These are phyloP conservation scores for Rousettus madagascariensis DNA, from an alignment of 2,797 vertebrate genomes.

Conservation along the genomic window DNA sequence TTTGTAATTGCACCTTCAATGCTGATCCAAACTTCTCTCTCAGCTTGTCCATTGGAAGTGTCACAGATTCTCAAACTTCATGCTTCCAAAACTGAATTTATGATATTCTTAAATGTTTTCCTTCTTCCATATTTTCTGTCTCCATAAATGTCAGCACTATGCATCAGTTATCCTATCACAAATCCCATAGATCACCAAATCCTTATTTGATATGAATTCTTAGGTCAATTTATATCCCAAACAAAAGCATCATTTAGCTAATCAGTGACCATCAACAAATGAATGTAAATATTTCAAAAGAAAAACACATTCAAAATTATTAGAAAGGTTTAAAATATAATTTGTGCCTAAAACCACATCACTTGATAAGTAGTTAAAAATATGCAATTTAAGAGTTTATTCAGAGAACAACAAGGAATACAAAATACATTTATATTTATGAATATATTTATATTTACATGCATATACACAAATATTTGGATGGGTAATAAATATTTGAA, in stretches of 20 bases:
- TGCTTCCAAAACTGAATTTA: not conserved
- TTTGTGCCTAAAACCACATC: not conserved
- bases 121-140: not conserved
- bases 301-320: not conserved
- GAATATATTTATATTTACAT: not conserved
- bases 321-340: not conserved
- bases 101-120: not conserved
- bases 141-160: not conserved
- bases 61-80: not conserved
- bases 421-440: not conserved
- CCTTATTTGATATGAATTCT: not conserved
- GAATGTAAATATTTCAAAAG: not conserved
- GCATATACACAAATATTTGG: not conserved
- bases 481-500: not conserved
- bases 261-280: not conserved
- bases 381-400: not conserved
- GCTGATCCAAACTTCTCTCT: not conserved
- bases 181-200: not conserved
- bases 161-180: too few relatives aligned
- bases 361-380: not conserved
- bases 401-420: not conserved
- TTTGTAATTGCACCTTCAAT: not conserved
- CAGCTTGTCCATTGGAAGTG: not conserved
- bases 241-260: not conserved
- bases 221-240: not conserved